These are phyloP conservation scores for Oreochromis grahami DNA, from an alignment of 2,797 vertebrate species.

Conservation along the genomic window DNA sequence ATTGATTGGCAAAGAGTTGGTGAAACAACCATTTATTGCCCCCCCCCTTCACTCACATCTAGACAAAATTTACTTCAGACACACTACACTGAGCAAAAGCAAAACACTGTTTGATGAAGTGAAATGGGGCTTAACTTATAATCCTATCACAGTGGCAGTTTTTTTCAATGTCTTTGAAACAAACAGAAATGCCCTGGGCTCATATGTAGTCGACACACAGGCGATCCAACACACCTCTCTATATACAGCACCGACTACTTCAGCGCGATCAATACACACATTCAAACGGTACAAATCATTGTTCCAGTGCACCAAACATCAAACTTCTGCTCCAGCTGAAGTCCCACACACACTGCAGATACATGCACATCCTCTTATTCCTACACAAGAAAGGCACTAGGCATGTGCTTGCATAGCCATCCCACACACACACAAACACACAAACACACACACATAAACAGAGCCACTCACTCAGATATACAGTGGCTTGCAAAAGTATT, in stretches of 20 bases:
- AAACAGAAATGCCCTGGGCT: neutral
- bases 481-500: no score
- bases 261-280: slow-evolving; percentile 11
- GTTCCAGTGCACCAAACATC: slow-evolving; percentile 9
- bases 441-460: neutral
- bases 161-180: neutral
- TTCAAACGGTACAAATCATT: slow-evolving; percentile 8
- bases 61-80: neutral
- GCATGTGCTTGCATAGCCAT: neutral
- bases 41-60: neutral
- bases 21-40: slow-evolving; percentile 28
- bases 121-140: neutral
- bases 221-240: neutral
- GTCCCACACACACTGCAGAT: neutral
- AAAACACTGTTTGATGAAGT: neutral
- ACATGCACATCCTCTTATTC: neutral
- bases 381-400: neutral
- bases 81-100: neutral
- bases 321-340: slow-evolving; percentile 4
- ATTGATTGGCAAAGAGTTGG: slow-evolving; percentile 50
- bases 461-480: neutral
- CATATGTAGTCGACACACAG: neutral
- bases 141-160: neutral
- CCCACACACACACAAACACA: neutral
- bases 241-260: slow-evolving; percentile 1